These are phyloP conservation scores for Paracentrotus lividus DNA, from an alignment of 53 echinoderm and acorn worm genomes.

Conservation along the genomic window DNA sequence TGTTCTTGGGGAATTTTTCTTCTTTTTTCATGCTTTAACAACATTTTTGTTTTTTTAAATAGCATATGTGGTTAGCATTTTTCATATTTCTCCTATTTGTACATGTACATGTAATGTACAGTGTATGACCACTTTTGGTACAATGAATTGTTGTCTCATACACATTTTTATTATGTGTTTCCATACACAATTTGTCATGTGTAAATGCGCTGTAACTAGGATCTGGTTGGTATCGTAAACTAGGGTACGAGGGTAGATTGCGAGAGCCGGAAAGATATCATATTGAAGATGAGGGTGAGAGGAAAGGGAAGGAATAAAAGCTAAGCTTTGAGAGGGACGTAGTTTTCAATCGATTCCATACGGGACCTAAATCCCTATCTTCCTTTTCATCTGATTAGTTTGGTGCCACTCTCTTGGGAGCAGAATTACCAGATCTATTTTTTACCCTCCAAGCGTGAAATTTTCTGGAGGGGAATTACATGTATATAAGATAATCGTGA, in stretches of 20 bases:
- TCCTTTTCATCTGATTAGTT: slow-evolving; percentile 50
- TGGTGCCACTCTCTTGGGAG: slow-evolving; percentile 66
- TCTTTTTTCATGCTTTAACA: too few relatives aligned
- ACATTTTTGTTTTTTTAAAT: too few relatives aligned
- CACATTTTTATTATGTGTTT: too few relatives aligned
- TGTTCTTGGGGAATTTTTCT: too few relatives aligned
- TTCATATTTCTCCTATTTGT: too few relatives aligned
- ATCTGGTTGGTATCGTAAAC: not conserved
- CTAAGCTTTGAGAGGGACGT: slow-evolving; percentile 38
- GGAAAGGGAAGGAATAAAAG: slow-evolving; percentile 51
- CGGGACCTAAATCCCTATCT: slow-evolving; percentile 20
- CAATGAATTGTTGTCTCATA: too few relatives aligned
- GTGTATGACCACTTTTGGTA: too few relatives aligned
- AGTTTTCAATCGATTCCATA: slow-evolving; percentile 46
- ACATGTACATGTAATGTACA: too few relatives aligned
- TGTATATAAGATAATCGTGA: too few relatives aligned
- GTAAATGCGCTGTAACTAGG: too few relatives aligned
- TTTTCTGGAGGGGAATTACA: slow-evolving; percentile 1
- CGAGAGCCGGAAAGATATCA: slow-evolving; percentile 54
- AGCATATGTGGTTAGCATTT: too few relatives aligned
- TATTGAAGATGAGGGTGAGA: slow-evolving; percentile 35
- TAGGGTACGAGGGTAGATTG: slow-evolving; percentile 15
- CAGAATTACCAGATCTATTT: slow-evolving; percentile 50
- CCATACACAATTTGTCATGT: too few relatives aligned
- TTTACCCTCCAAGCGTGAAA: not conserved